Base-by-base conservation (phyloP, 1,140 invertebrate genomes). In the Hyposmocoma kahamanoa region DNA sequence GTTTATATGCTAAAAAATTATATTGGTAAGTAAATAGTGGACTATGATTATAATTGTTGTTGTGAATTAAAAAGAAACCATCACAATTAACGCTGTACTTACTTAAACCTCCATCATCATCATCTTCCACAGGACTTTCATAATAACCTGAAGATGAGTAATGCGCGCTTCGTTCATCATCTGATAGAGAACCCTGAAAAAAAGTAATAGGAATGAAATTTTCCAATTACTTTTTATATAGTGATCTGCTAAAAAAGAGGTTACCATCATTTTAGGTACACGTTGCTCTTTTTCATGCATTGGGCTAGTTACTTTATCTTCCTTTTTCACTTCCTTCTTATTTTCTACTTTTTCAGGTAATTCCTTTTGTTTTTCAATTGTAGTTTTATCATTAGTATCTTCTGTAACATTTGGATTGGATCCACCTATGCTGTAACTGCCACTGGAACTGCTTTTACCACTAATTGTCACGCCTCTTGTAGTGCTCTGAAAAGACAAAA, bases 131-230 rank as follows among this genome's bases (percentile, higher is more conserved):
- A 9, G 93, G 93, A 67, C 92, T 93, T 66, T 93, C 92, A 67
- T 94, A 94, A 58, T 93, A 93, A 1, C 92, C 93, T 1, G 93
- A 93, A 1, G 93, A 93, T 38, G 92, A 93, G 65, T 92, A 92
- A 49, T 91, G 91, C 28, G 90, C 90, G 74, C 90, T 92, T 70
- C 88, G 85, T 69, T 92, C 91, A 60, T 91, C 91, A 61, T 91
- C 90, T 2, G 90, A 90, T 52, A 90, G 70, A 20, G 90, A 90
- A 45, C 88, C 88, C 81, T 84, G 44, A 39, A 71, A 64, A 39
- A 47, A 21, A n/a, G 21, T 19, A 17, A 42, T 11, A 53, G 13
- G n/a, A n/a, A n/a, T n/a, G n/a, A n/a, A n/a, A n/a, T n/a, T n/a
- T n/a, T n/a, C n/a, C n/a, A n/a, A n/a, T n/a, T n/a, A n/a, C n/a